Percentiles rank a stretch among this genome's conserved stretches.
These are phyloP conservation scores for Hystrix cristata DNA, from an alignment of 2,113 vertebrate genomes.

Conservation along the genomic window DNA sequence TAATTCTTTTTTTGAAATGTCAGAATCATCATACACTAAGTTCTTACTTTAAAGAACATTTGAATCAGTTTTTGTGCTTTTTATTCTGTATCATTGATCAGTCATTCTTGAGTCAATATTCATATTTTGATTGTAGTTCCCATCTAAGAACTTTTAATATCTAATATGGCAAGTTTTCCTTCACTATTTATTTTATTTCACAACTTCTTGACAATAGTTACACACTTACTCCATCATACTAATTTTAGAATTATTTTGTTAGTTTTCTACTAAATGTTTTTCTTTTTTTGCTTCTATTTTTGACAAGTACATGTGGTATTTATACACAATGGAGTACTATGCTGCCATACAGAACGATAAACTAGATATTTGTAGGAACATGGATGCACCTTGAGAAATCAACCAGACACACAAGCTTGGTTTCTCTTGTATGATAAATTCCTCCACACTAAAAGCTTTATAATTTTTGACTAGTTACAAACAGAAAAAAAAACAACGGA, in stretches of 20 bases:
- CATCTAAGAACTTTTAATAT: not conserved
- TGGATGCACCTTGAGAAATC: not conserved
- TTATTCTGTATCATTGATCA: not conserved
- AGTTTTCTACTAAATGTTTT: not conserved
- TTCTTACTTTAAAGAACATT: not conserved
- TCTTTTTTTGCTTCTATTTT: not conserved
- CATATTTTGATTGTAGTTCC: not conserved
- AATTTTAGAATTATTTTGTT: slow-evolving; percentile 18
- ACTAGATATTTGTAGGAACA: not conserved
- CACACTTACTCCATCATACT: not conserved
- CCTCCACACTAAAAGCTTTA: not conserved
- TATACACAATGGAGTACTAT: not conserved
- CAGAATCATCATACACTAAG: not conserved
- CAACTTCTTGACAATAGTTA: not conserved
- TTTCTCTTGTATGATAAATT: not conserved
- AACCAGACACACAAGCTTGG: not conserved
- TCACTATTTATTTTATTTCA: not conserved
- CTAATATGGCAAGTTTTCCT: not conserved
- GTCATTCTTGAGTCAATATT: not conserved
- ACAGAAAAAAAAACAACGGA: not conserved
- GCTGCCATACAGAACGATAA: not conserved
- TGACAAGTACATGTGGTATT: not conserved
- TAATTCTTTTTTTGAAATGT: not conserved
- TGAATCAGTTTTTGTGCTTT: not conserved
- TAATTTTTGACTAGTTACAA: slow-evolving; percentile 51